A percentile compares a stretch with the other conserved stretches of the same genome.
phyloP scores from a whole-genome alignment of 2,888 invertebrate genomes.

The Sinotaia quadrata region DNA sequence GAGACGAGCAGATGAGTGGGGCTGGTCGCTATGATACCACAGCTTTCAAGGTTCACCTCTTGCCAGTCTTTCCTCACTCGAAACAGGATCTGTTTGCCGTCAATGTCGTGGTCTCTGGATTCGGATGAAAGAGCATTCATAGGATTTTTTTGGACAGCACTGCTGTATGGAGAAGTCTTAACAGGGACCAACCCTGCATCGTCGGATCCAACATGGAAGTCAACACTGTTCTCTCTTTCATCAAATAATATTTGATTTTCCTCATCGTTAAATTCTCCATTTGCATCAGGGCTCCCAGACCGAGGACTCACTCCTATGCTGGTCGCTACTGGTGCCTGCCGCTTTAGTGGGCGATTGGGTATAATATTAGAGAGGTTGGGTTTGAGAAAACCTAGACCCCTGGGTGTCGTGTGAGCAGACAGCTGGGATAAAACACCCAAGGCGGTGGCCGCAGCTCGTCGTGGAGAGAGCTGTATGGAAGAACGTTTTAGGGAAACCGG shows the following conservation, averaged over 20 bases:
- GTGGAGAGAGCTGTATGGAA: conserved; percentile 18
- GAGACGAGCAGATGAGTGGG: conserved; percentile 54
- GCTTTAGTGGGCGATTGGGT: conserved; percentile 9
- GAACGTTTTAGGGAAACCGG: conserved; percentile 15
- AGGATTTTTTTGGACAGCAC: conserved; percentile 36
- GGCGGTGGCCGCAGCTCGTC: conserved; percentile 18
- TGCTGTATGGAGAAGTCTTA: conserved; percentile 6
- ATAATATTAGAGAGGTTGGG: conserved; percentile 22
- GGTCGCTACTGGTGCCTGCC: neutral
- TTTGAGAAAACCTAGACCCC: conserved; percentile 17
- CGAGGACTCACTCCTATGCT: neutral
- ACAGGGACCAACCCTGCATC: neutral
- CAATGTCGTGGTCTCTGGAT: neutral
- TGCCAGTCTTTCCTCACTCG: conserved; percentile 24
- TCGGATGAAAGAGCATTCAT: conserved; percentile 9
- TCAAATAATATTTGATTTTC: neutral
- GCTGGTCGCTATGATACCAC: conserved; percentile 70
- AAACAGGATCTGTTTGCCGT: neutral
- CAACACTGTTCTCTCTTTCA: neutral
- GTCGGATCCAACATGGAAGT: neutral
- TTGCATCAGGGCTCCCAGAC: neutral
- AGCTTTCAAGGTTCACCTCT: conserved; percentile 69
- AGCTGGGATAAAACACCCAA: conserved; percentile 20
- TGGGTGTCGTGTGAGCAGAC: conserved; percentile 6
- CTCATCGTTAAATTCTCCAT: neutral